Evolutionary conservation across 2,888 invertebrate species (phyloP), one percentile per base, ranked within the genome.

Genomic region (Orthonevra nobilis): DNA sequence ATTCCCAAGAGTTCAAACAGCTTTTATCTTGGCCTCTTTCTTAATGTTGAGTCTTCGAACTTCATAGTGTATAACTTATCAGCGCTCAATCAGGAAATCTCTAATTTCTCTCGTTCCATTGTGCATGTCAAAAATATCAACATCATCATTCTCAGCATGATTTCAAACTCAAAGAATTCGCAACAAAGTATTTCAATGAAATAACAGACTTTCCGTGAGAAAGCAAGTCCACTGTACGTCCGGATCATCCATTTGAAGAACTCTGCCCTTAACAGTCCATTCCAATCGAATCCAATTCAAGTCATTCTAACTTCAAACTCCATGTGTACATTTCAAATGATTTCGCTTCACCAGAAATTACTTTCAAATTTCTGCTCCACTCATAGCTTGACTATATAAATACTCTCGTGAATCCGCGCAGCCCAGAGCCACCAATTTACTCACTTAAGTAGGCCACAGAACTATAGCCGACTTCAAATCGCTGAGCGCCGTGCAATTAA

Each of bases 401-500:
- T 77, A 77, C 23, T 34, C 14, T n/a, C n/a, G n/a, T n/a, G 15
- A n/a, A 54, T 26, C 15, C 15, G 26, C 14, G 15, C 15, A 38
- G 5, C 2, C 15, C 52, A 64, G 72, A 46, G 52, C 54, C n/a
- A 70, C 60, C 64, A 72, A 77, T 77, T 72, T 66, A 40, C 17
- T 36, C n/a, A n/a, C 7, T 30, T 66, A 77, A 77, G 77, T 72
- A 60, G 77, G 77, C 72, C 77, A 77, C n/a, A n/a, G n/a, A n/a
- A n/a, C n/a, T n/a, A n/a, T 34, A 63, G 48, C 56, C 63, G 28
- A 48, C 66, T 28, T 44, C 42, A 72, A 63, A 48, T 70, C 72
- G 56, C 38, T 20, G 61, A 58, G 69, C 15, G 12, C 56, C 61
- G 61, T 15, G 46, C 74, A 74, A 77, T 77, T 77, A 77, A 77